Evolutionary conservation across 1,140 invertebrate species (phyloP).

Genomic region (Orius laevigatus): DNA sequence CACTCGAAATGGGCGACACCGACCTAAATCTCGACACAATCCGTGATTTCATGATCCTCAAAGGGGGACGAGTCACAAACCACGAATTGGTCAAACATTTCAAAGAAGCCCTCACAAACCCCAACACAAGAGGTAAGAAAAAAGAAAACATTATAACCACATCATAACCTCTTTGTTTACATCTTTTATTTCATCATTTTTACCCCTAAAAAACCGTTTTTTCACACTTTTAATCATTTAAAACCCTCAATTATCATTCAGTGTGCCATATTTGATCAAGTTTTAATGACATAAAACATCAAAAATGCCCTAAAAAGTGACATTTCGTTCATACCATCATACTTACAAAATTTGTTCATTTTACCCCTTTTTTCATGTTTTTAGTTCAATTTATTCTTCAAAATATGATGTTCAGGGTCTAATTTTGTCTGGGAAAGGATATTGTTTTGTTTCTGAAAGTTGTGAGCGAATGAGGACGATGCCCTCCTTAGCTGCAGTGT

Average conservation of each 20-base stretch:
- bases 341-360: too few relatives aligned
- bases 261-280: too few relatives aligned
- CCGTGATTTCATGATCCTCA: constrained; percentile 60
- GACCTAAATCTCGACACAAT: constrained; percentile 64
- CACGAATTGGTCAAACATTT: constrained; percentile 78
- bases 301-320: too few relatives aligned
- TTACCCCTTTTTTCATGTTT: too few relatives aligned
- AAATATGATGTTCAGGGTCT: too few relatives aligned
- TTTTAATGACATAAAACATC: too few relatives aligned
- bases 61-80: constrained; percentile 71
- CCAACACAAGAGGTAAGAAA: constrained; percentile 51
- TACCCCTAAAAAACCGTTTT: background rate
- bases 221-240: background rate
- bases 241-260: background rate
- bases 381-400: too few relatives aligned
- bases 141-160: background rate
- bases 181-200: constrained; percentile 3
- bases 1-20: constrained; percentile 26
- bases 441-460: too few relatives aligned
- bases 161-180: constrained; percentile 2
- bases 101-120: constrained; percentile 65
- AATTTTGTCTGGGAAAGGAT: too few relatives aligned
- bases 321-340: too few relatives aligned
- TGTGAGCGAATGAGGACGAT: too few relatives aligned
- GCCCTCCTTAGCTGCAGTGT: too few relatives aligned